A percentile compares a stretch with the other conserved stretches of the same genome.
Evolutionary conservation across 2,113 vertebrate genomes (phyloP).

Genomic region (Copsychus sechellarum): DNA sequence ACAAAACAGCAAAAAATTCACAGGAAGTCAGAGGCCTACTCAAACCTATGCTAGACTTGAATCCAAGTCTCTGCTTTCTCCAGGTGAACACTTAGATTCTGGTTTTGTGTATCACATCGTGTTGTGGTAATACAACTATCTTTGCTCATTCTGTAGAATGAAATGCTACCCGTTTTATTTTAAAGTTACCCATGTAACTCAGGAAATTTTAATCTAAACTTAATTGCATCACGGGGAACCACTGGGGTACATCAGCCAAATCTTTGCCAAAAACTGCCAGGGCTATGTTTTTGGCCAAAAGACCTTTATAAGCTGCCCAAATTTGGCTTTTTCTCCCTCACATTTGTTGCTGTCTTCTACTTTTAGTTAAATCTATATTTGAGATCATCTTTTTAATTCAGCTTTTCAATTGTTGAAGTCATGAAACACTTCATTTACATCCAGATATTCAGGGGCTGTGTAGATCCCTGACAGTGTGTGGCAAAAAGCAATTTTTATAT

Average conservation of each 20-base stretch:
- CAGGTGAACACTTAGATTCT: not conserved
- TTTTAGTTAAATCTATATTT: not conserved
- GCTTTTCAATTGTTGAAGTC: not conserved
- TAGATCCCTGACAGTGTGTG: not conserved
- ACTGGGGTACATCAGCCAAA: not conserved
- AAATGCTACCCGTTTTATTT: not conserved
- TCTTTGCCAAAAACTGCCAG: not conserved
- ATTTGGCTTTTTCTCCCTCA: accelerated
- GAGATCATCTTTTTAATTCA: not conserved
- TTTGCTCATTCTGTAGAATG: not conserved
- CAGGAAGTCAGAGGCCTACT: not conserved
- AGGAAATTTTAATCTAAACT: not conserved
- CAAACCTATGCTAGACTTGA: not conserved
- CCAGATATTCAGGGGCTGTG: not conserved
- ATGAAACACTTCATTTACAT: not conserved
- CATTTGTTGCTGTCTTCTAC: not conserved
- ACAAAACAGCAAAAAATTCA: not conserved
- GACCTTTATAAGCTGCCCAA: not conserved
- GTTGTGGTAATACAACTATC: not conserved
- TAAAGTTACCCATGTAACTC: not conserved
- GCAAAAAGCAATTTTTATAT: not conserved
- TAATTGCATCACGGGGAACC: not conserved
- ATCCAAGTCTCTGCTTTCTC: not conserved
- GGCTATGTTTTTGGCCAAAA: not conserved
- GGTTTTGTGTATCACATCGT: not conserved